phyloP scores from a whole-genome alignment of 1,140 invertebrate species.

The Galleria mellonella region DNA sequence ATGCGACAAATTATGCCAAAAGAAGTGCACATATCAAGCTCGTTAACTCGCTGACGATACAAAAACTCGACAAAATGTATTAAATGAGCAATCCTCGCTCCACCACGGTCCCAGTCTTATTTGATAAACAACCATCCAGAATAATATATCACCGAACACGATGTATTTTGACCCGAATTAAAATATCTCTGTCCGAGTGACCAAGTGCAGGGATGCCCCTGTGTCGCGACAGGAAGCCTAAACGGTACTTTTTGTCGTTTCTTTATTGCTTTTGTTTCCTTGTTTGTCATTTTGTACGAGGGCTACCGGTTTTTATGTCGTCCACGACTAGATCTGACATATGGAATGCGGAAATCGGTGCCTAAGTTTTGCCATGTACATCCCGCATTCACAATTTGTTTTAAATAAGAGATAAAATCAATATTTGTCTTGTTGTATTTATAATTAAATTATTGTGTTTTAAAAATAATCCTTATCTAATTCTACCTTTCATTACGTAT shows the following conservation, averaged over 20 bases:
- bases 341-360: not conserved
- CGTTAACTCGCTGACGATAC: constrained; percentile 48
- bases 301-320: constrained; percentile 7
- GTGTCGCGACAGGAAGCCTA: constrained; percentile 32
- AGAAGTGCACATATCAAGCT: constrained; percentile 25
- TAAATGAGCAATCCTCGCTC: constrained; percentile 32
- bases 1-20: constrained; percentile 32
- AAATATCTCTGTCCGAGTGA: constrained; percentile 27
- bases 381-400: no score
- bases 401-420: no score
- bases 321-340: not conserved
- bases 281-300: constrained; percentile 20
- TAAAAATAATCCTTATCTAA: no score
- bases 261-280: constrained; percentile 40
- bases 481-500: no score
- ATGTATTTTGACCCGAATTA: constrained; percentile 21
- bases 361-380: no score
- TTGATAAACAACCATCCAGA: constrained; percentile 47
- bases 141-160: constrained; percentile 36
- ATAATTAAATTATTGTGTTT: no score
- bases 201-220: constrained; percentile 15
- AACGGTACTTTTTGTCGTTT: constrained; percentile 29
- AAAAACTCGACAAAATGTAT: constrained; percentile 48
- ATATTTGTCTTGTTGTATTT: no score
- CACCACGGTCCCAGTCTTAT: constrained; percentile 28